Conservation (phyloP, 2,797 vertebrate genomes). For the Gobio occitaniae region DNA sequence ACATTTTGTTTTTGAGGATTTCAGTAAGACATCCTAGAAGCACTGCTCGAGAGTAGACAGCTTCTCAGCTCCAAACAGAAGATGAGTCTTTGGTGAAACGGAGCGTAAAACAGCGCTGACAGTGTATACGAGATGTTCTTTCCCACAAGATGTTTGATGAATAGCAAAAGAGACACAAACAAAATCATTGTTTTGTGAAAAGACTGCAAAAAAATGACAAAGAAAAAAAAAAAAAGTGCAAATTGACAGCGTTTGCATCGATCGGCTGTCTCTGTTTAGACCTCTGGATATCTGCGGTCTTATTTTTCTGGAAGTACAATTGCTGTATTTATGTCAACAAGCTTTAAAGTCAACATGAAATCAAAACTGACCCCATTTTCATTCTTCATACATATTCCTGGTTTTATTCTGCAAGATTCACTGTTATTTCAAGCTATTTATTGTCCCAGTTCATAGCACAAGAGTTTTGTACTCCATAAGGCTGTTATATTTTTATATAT, state of each 20-base stretch:
- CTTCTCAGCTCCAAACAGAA: slow-evolving; percentile 47
- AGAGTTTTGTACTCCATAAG: not conserved
- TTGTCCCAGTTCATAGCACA: not conserved
- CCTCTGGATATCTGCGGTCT: not conserved
- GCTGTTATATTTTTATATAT: not conserved
- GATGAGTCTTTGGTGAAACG: slow-evolving; percentile 50
- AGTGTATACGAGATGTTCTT: slow-evolving; percentile 46
- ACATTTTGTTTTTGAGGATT: slow-evolving; percentile 12
- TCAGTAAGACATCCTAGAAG: slow-evolving; percentile 56
- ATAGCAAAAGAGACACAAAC: slow-evolving; percentile 38
- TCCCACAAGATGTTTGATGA: slow-evolving; percentile 33
- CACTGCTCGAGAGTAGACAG: slow-evolving; percentile 57
- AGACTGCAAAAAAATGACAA: not conserved
- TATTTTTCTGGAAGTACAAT: not conserved
- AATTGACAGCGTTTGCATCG: slow-evolving; percentile 21
- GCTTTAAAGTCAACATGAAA: slow-evolving; percentile 14
- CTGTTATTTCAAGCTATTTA: not conserved
- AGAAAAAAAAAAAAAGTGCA: not conserved
- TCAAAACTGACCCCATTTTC: not conserved
- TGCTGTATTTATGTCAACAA: slow-evolving; percentile 1
- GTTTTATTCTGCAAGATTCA: not conserved
- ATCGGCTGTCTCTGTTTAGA: slow-evolving; percentile 27
- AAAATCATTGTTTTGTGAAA: slow-evolving; percentile 46
- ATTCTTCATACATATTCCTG: not conserved
- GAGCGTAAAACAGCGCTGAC: slow-evolving; percentile 62